These are phyloP conservation scores for Ochotona curzoniae DNA, from an alignment of 2,113 vertebrate species.

Conservation along the genomic window DNA sequence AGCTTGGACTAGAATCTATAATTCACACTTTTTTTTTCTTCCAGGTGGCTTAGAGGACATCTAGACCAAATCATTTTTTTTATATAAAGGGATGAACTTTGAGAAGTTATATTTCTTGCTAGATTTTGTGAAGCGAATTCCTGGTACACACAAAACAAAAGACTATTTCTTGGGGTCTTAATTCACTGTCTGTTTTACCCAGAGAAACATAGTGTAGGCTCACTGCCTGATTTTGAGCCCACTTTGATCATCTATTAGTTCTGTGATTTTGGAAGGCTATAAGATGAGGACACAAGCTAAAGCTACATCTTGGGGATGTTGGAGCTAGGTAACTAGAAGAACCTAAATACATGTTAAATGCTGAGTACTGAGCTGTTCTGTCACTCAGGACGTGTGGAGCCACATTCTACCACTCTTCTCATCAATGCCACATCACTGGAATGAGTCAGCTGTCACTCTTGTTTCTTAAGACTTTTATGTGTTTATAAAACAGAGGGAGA, in stretches of 20 bases:
- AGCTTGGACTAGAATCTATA: neutral
- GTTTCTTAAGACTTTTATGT: too few relatives aligned
- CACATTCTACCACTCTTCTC: neutral
- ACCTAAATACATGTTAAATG: neutral
- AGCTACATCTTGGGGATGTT: neutral
- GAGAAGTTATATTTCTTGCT: neutral
- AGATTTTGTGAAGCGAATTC: neutral
- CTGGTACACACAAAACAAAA: neutral
- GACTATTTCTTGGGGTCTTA: neutral
- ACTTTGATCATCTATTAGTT: neutral
- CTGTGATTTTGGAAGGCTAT: neutral
- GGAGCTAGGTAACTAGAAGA: neutral
- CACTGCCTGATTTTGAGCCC: neutral
- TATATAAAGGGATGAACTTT: neutral
- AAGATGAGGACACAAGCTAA: neutral
- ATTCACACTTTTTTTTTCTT: neutral
- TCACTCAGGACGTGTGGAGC: neutral
- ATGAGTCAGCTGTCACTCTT: neutral
- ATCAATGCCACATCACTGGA: neutral
- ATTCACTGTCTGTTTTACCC: neutral
- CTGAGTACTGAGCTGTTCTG: neutral
- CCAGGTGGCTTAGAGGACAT: neutral
- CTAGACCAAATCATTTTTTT: neutral
- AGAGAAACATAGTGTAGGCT: neutral
- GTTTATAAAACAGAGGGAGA: too few relatives aligned